phyloP scores from a whole-genome alignment of 2,888 invertebrate species.

The Cordilura impudica region DNA sequence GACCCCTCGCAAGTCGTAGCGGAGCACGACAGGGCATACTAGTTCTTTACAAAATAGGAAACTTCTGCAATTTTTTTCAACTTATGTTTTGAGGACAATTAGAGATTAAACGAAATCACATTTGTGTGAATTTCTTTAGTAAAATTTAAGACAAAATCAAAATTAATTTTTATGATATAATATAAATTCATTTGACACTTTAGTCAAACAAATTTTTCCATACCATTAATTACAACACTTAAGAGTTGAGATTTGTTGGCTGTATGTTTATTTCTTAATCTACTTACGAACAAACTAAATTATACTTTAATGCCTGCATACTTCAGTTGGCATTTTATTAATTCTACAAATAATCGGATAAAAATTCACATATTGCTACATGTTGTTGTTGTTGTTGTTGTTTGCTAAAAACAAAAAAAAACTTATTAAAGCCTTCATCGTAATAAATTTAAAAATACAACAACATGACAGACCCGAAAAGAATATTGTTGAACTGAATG shows the following conservation, averaged over 20 bases:
- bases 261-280: not conserved
- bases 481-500: slow-evolving; percentile 24
- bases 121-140: too few relatives aligned
- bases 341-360: slow-evolving; percentile 10
- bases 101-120: too few relatives aligned
- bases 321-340: not conserved
- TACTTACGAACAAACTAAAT: slow-evolving; percentile 5
- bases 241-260: slow-evolving; percentile 29
- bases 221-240: slow-evolving; percentile 32
- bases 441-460: slow-evolving; percentile 45
- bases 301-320: slow-evolving; percentile 5
- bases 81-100: too few relatives aligned
- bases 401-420: not conserved
- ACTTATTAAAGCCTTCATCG: slow-evolving; percentile 51
- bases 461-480: not conserved
- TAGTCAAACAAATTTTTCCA: slow-evolving; percentile 10
- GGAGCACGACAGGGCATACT: too few relatives aligned
- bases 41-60: too few relatives aligned
- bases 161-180: too few relatives aligned
- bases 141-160: too few relatives aligned
- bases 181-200: slow-evolving; percentile 17
- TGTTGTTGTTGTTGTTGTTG: slow-evolving; percentile 1
- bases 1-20: too few relatives aligned
- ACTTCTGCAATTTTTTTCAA: too few relatives aligned
- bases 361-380: slow-evolving; percentile 19